Base-by-base conservation (phyloP, 2,888 invertebrate species). In the Diaperis boleti region DNA sequence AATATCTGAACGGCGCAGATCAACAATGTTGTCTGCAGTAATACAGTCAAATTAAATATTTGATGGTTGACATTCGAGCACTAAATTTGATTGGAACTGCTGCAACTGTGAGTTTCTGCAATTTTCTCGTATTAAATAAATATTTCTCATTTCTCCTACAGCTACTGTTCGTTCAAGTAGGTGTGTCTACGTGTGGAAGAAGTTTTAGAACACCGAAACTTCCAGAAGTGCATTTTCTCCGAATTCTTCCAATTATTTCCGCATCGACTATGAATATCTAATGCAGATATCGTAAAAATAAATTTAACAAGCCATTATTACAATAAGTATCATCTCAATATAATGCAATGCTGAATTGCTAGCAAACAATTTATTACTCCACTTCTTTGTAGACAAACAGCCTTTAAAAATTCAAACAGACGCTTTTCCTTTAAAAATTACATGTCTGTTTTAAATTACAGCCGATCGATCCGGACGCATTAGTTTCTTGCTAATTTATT, bases 21-120 rank as follows among this genome's bases (percentile, higher is more conserved):
- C 39, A 39, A 39, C 39, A 37, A 8, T 33, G n/a, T 33, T 13
- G 15, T 13, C 15, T 37, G 5, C 8, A 37, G 7, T 8, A 39
- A 39, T 39, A 15, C 13, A 8, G 15, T 17, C n/a, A 15, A 18
- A 39, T 39, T 39, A 15, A 39, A 39, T 39, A 39, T 39, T 39
- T 17, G 15, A 20, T 42, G 6, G 42, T 10, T 20, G 22, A 18
- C 18, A 15, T 39, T 13, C 13, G 39, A 39, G 18, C 39, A 7
- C 22, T 42, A 42, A 42, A 42, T 42, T 42, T 42, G 42, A 42
- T 42, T 20, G 39, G n/a, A 42, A 42, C 22, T 45, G 11, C 11
- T 45, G 7, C n/a, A 18, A 42, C 14, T 42, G 17, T 13, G 10
- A 15, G 29, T n/a, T 22, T 45, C 18, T 3, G 15, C 45, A 22